A percentile compares a stretch with the other conserved stretches of the same genome.
These are phyloP conservation scores for Cardiocondyla obscurior DNA, from an alignment of 1,140 invertebrate species.

Conservation along the genomic window DNA sequence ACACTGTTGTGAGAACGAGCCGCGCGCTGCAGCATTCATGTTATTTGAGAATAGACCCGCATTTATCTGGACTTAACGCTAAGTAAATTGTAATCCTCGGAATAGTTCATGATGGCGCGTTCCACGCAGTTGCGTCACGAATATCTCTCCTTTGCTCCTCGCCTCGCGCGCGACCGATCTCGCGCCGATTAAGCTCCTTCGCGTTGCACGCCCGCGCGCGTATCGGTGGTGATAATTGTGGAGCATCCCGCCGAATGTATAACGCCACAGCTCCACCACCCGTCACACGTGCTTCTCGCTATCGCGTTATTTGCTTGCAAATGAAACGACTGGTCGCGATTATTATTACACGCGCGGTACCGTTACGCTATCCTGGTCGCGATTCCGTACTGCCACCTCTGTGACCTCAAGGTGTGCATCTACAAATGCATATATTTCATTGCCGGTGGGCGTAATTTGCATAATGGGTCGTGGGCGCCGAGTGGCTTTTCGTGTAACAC, in stretches of 20 bases:
- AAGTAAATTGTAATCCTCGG: constrained; percentile 31
- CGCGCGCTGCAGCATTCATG: not conserved
- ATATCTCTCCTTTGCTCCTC: not conserved
- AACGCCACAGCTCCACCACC: not conserved
- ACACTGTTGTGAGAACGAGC: not conserved
- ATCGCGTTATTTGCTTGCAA: constrained; percentile 1
- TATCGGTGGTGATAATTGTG: not conserved
- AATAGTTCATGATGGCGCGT: constrained; percentile 7
- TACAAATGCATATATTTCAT: constrained; percentile 10
- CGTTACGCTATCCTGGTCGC: not conserved
- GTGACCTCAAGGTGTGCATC: not conserved
- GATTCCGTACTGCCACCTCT: not conserved
- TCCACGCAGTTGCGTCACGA: not conserved
- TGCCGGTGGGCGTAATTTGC: constrained; percentile 61
- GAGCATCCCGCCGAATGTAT: not conserved
- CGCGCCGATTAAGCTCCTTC: not conserved
- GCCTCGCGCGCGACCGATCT: not conserved
- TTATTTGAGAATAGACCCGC: not conserved
- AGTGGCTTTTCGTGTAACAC: constrained; percentile 68
- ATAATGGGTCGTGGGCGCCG: constrained; percentile 61
- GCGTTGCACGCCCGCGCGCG: not conserved
- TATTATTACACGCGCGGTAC: not conserved
- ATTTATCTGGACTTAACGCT: constrained; percentile 25
- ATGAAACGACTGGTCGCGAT: not conserved
- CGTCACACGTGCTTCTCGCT: not conserved